phyloP scores from a whole-genome alignment of 2,113 vertebrate species.

The Chaetorhynchus papuensis region DNA sequence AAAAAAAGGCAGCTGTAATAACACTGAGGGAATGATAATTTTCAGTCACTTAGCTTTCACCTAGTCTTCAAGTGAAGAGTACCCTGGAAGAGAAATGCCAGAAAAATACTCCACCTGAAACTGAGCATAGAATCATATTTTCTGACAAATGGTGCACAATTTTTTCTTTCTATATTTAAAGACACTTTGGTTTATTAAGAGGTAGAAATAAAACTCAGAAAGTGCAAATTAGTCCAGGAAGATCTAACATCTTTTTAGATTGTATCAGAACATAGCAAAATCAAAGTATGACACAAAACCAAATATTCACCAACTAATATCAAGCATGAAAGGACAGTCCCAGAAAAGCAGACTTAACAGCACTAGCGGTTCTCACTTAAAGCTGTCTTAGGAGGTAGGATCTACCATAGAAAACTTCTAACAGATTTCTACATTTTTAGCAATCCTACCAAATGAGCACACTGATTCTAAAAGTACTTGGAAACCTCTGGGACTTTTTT shows the following conservation, averaged over 20 bases:
- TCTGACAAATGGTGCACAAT: neutral
- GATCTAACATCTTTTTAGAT: neutral
- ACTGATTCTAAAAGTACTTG: neutral
- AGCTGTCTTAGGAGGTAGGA: neutral
- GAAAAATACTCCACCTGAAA: neutral
- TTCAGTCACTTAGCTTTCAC: neutral
- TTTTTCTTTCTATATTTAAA: neutral
- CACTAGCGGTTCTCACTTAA: neutral
- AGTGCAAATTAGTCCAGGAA: neutral
- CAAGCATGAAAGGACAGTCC: neutral
- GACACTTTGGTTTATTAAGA: neutral
- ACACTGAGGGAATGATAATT: neutral
- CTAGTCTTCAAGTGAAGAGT: neutral
- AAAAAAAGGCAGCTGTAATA: neutral
- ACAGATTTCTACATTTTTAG: neutral
- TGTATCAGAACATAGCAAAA: neutral
- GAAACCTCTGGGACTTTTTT: constrained; percentile 24
- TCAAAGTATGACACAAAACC: neutral
- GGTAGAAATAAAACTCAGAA: neutral
- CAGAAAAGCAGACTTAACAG: neutral
- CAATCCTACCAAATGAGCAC: neutral
- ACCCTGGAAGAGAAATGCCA: neutral
- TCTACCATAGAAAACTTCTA: neutral
- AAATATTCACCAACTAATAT: neutral
- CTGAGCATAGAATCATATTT: neutral